phyloP scores from a whole-genome alignment of 2,888 invertebrate genomes.

The Spodoptera littoralis region DNA sequence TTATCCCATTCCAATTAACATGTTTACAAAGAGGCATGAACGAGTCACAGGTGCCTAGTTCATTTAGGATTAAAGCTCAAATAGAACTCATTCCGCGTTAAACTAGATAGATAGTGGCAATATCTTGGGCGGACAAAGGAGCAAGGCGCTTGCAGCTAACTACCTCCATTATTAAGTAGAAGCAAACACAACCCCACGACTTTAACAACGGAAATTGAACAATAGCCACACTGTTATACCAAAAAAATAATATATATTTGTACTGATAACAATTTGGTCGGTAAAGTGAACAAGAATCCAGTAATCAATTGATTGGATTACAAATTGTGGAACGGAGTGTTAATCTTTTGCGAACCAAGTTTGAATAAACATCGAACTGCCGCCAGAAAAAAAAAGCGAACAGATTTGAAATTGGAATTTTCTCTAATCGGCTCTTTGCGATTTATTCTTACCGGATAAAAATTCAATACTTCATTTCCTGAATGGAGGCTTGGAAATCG shows the following conservation, averaged over 20 bases:
- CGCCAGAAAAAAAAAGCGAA: constrained; percentile 28
- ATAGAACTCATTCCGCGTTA: background rate
- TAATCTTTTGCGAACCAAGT: constrained; percentile 45
- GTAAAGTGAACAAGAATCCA: constrained; percentile 9
- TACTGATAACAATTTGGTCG: constrained; percentile 1
- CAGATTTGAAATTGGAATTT: constrained; percentile 52
- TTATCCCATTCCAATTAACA: too few species aligned
- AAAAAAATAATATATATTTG: too few species aligned
- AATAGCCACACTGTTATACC: too few species aligned
- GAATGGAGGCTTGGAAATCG: constrained; percentile 43
- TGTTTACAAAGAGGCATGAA: too few species aligned
- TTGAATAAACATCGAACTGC: constrained; percentile 44
- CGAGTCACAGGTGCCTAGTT: constrained; percentile 1
- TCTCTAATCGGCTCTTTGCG: constrained; percentile 61
- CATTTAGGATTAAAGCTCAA: constrained; percentile 4
- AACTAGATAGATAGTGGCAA: background rate
- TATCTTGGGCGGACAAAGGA: background rate
- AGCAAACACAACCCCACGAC: background rate
- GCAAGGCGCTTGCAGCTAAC: background rate
- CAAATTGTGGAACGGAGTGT: constrained; percentile 43
- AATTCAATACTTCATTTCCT: constrained; percentile 64
- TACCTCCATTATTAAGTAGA: background rate
- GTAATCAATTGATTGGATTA: constrained; percentile 43
- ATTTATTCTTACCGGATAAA: constrained; percentile 62
- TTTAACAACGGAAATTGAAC: background rate